A percentile compares a stretch with the other conserved stretches of the same genome.
These are phyloP conservation scores for Micromys minutus DNA, from an alignment of 2,113 vertebrate genomes.

Conservation along the genomic window DNA sequence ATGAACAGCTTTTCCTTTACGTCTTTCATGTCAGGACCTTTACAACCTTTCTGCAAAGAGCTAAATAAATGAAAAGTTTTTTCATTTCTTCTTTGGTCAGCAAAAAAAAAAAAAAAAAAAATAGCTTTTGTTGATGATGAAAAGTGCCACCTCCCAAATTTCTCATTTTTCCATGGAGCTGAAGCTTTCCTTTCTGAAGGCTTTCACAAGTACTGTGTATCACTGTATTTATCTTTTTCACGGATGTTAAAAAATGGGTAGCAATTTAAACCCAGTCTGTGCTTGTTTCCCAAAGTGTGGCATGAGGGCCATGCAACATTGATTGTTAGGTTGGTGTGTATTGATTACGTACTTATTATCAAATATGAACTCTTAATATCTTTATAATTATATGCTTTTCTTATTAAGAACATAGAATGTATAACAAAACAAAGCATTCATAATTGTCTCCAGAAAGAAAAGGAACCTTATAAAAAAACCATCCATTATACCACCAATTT, in stretches of 20 bases:
- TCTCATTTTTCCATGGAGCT: slow-evolving; percentile 79
- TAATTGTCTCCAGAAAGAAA: neutral
- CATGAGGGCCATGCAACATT: neutral
- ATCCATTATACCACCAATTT: slow-evolving; percentile 15
- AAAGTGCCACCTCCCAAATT: slow-evolving; percentile 82
- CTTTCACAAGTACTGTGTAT: slow-evolving; percentile 78
- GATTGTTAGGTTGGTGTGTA: slow-evolving; percentile 19
- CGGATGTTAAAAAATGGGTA: slow-evolving; percentile 69
- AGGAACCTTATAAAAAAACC: neutral
- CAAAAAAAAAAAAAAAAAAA: slow-evolving; percentile 63
- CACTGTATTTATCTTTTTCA: slow-evolving; percentile 79
- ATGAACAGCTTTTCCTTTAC: slow-evolving; percentile 77
- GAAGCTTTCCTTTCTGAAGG: slow-evolving; percentile 80
- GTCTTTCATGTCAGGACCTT: slow-evolving; percentile 79
- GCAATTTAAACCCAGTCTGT: slow-evolving; percentile 67
- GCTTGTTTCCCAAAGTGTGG: slow-evolving; percentile 60
- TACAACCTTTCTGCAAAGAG: slow-evolving; percentile 75
- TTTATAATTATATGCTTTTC: neutral
- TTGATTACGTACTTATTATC: slow-evolving; percentile 11
- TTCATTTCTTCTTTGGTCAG: slow-evolving; percentile 81
- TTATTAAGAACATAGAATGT: slow-evolving; percentile 14
- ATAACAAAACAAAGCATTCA: slow-evolving; percentile 19
- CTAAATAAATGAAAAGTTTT: slow-evolving; percentile 83
- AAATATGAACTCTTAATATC: slow-evolving; percentile 25
- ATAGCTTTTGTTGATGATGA: slow-evolving; percentile 82